Evolutionary conservation across 2,888 invertebrate genomes (phyloP), one percentile per base, ranked within the genome.

Genomic region (Ornithoptera alexandrae): DNA sequence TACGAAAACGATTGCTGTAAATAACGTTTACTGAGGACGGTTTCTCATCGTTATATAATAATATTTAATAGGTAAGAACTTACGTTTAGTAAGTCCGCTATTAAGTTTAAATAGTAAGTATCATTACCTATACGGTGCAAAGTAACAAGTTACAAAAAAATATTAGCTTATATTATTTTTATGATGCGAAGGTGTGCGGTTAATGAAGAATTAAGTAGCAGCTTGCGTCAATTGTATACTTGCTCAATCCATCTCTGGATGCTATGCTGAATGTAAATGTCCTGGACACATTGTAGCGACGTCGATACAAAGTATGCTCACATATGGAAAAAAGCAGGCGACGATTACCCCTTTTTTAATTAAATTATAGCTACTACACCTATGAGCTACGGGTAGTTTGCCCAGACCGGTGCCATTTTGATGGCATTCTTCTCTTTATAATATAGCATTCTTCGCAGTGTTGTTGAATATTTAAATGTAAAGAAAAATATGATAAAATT

Each of bases 181-280:
- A 66, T 57, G 59, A 61, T 56, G 36, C 62, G 59, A 61, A 50
- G 70, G 57, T 30, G 66, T 18, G 58, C 62, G 70, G 12, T 60
- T 71, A 65, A 74, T 73, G 72, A 75, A 72, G 72, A 72, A 73
- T 73, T 72, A 71, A 74, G 70, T 68, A 66, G 72, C 75, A 75
- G 74, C 73, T 74, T 74, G 67, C 69, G 71, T 68, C 71, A 60
- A n/a, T 53, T 61, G 62, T 46, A 22, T 70, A 62, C 20, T 53
- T 56, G 62, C 46, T 24, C 62, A 62, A 30, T 39, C 22, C 62
- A 39, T 57, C 36, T 22, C 56, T 24, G 50, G 15, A 18, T 20
- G 22, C 60, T 59, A 50, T 36, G 66, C 59, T 62, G 53, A 59
- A 53, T 58, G 63, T 62, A 36, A 60, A 39, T 39, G 62, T 18